These are phyloP conservation scores for Xenopus petersii DNA, from an alignment of 2,797 vertebrate species.

Conservation along the genomic window DNA sequence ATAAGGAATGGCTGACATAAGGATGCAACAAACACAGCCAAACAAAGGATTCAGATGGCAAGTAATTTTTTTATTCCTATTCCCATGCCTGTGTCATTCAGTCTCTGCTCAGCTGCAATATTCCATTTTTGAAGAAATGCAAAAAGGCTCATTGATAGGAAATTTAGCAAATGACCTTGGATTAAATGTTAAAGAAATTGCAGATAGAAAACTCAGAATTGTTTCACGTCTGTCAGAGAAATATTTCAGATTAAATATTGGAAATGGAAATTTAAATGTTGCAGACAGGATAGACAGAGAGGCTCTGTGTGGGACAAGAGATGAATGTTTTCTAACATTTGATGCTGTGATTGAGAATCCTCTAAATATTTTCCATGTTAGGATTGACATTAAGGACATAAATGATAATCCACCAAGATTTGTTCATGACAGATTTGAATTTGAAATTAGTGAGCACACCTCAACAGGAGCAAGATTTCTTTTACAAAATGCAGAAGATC, in stretches of 20 bases:
- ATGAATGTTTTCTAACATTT: slow-evolving; percentile 71
- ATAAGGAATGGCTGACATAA: not conserved
- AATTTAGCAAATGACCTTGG: slow-evolving; percentile 46
- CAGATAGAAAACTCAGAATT: slow-evolving; percentile 49
- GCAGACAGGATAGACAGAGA: slow-evolving; percentile 67
- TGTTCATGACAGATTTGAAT: slow-evolving; percentile 13
- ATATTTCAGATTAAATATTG: slow-evolving; percentile 42
- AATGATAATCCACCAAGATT: slow-evolving; percentile 69
- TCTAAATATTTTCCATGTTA: slow-evolving; percentile 70
- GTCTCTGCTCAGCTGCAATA: slow-evolving; percentile 49
- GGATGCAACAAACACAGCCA: not conserved
- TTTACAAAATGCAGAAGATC: slow-evolving; percentile 47
- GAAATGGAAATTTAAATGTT: slow-evolving; percentile 55
- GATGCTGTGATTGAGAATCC: slow-evolving; percentile 76
- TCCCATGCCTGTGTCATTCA: slow-evolving; percentile 42
- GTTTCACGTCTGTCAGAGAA: slow-evolving; percentile 32
- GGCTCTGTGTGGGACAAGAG: slow-evolving; percentile 58
- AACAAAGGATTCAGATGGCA: slow-evolving; percentile 46
- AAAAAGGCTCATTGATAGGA: slow-evolving; percentile 36
- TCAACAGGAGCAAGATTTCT: slow-evolving; percentile 56
- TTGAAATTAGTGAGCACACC: slow-evolving; percentile 64
- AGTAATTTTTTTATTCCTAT: slow-evolving; percentile 60
- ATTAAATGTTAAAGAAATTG: slow-evolving; percentile 47
- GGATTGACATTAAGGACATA: slow-evolving; percentile 63
- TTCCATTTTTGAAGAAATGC: slow-evolving; percentile 47